phyloP scores from a whole-genome alignment of 1,140 invertebrate species.

The Atopsyche davidsoni region DNA sequence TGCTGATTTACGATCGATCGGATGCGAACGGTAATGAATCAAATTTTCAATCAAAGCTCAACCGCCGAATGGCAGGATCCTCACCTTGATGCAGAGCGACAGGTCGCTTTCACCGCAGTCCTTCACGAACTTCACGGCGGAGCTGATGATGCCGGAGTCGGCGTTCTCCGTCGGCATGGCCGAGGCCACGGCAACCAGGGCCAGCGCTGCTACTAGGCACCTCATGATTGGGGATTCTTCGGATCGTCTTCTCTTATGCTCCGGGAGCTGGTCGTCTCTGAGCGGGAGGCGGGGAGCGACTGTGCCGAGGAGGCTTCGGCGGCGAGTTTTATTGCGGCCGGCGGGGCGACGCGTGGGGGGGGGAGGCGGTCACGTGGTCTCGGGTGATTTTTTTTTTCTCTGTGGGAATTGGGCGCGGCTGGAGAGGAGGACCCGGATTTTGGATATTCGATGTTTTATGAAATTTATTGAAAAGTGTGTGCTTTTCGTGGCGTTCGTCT shows the following conservation, averaged over 20 bases:
- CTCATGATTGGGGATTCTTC: slow-evolving; percentile 42
- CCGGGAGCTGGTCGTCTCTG: slow-evolving; percentile 12
- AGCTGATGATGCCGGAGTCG: slow-evolving; percentile 46
- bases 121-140: slow-evolving; percentile 60
- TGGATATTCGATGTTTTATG: background rate
- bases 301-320: slow-evolving; percentile 15
- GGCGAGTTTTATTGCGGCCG: slow-evolving; percentile 18
- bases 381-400: background rate
- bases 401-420: background rate
- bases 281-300: no score
- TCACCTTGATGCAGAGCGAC: slow-evolving; percentile 66
- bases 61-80: no score
- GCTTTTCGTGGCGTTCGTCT: background rate
- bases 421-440: background rate
- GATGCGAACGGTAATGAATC: no score
- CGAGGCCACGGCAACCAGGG: slow-evolving; percentile 44
- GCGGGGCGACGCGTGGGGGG: background rate
- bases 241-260: background rate
- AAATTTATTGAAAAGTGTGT: no score
- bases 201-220: slow-evolving; percentile 48
- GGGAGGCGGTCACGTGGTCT: slow-evolving; percentile 2
- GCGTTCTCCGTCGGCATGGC: slow-evolving; percentile 49
- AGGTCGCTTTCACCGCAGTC: slow-evolving; percentile 63
- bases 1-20: no score
- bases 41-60: no score